Evolutionary conservation across 2,797 vertebrate genomes (phyloP), one percentile per base, ranked within the genome.

Genomic region (Ciconia nigra): DNA sequence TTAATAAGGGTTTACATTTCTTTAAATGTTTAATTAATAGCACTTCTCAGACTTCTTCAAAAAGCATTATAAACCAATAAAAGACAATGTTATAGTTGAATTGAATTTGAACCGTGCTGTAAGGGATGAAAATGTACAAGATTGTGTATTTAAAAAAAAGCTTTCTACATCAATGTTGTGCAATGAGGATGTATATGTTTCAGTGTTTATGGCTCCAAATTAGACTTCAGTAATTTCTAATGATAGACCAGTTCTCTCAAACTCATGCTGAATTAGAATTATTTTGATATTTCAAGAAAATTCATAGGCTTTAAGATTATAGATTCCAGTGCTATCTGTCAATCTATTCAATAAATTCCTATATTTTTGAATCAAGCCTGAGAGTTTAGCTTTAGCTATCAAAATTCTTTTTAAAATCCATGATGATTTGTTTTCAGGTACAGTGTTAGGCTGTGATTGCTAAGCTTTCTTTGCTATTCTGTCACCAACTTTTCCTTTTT

Each of bases 161-260:
- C 6, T 73, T 46, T 4, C 1, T 78, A 44, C 5, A 22, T 18
- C 1, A 31, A 1, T 35, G 4, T 22, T 59, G 15, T 57, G 12
- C 13, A 47, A 6, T 46, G 57, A 41, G 1, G 2, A 20, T 55
- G 15, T 55, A 3, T 49, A 14, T 21, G 3, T 55, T 37, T 41
- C 11, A 29, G 29, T 72, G 4, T 46, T 47, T 51, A 28, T 61
- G 13, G 12, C 26, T 93, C 6, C 22, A 69, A 79, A 59, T 8
- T 39, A 58, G 39, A 70, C 12, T 37, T 52, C 15, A 19, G 5
- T 22, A 24, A 25, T 61, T 83, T 51, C 29, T 77, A 5, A 29
- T 42, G 37, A 65, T 21, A 51, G 16, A 57, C 3, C 24, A 26
- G 2, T 31, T 76, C 13, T 55, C 21, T 63, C 33, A 66, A 61